Base-by-base conservation (phyloP, 1,140 invertebrate species). In the Sesamia nonagrioides region DNA sequence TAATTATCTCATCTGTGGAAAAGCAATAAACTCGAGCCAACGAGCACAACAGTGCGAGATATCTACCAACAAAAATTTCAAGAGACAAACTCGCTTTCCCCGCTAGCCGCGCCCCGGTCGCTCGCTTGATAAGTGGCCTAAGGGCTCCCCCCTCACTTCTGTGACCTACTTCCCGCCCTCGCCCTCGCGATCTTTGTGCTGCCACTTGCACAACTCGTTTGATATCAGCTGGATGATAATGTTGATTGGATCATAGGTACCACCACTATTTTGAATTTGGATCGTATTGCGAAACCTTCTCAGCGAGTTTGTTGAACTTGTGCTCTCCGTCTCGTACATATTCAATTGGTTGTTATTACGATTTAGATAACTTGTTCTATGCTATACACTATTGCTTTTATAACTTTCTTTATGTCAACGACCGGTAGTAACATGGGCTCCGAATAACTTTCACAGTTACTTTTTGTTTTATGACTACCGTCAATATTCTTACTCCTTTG, bases 41-140 rank as follows among this genome's bases (percentile, higher is more conserved):
- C 61, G 48, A 77, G 50, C 60, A 61, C 71, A 69, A 78, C 75
- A 78, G 63, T 78, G 52, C 66, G 54, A 78, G 66, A 81, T 86
- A 84, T 84, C 75, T 82, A 87, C 86, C 84, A 79, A 82, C 82
- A 86, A 87, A 92, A 91, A 89, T 87, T 90, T 89, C 83, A 86
- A 92, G 87, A 92, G 89, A 88, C 78, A 82, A 81, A 69, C 76
- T 79, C 88, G 92, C 93, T 94, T 94, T 94, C 91, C 73, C 89
- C 88, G 84, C 84, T 89, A 85, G 86, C 87, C 84, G 85, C 86
- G 88, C 89, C 86, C 83, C 77, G 84, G 79, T 60, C 88, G 89
- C 88, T 87, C 84, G 82, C 81, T 92, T 93, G 92, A 93, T 93
- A 93, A 94, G 91, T 93, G 88, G 92, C 88, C 91, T 91, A 92